A percentile compares a stretch with the other conserved stretches of the same genome.
phyloP scores from a whole-genome alignment of 2,888 invertebrate genomes.

The Heterodera filipjevi region DNA sequence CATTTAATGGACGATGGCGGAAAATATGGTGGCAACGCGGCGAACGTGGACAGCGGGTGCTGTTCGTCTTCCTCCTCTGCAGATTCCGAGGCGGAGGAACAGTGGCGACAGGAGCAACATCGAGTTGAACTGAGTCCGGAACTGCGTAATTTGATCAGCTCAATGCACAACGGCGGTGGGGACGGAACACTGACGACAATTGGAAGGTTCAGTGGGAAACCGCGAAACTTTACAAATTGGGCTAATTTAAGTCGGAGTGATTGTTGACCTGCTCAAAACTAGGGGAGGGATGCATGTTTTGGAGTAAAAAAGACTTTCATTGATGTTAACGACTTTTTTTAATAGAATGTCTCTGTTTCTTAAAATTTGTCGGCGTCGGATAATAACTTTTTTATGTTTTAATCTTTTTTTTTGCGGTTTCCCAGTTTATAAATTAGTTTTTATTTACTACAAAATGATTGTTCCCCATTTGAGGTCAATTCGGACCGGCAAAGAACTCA shows the following conservation, averaged over 20 bases:
- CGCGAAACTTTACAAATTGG: too few species aligned
- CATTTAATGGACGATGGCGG: neutral
- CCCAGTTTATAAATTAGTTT: too few species aligned
- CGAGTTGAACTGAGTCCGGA: constrained; percentile 1
- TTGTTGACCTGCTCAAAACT: too few species aligned
- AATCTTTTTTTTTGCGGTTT: too few species aligned
- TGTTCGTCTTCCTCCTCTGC: neutral
- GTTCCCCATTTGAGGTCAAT: neutral
- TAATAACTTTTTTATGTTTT: too few species aligned
- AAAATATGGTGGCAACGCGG: neutral
- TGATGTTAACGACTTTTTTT: too few species aligned
- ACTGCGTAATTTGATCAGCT: constrained; percentile 1
- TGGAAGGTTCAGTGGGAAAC: neutral
- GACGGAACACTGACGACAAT: neutral
- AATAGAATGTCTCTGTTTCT: too few species aligned
- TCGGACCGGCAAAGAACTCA: constrained; percentile 1
- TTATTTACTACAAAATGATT: neutral
- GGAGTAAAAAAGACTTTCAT: too few species aligned
- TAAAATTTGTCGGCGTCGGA: too few species aligned
- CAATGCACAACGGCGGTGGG: neutral
- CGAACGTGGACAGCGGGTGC: neutral
- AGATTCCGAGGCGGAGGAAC: neutral
- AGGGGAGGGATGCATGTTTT: too few species aligned
- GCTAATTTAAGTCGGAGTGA: too few species aligned
- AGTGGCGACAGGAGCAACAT: neutral